Evolutionary conservation across 2,888 invertebrate species (phyloP), one percentile per base, ranked within the genome.

Genomic region (Oscheius myriophilus): DNA sequence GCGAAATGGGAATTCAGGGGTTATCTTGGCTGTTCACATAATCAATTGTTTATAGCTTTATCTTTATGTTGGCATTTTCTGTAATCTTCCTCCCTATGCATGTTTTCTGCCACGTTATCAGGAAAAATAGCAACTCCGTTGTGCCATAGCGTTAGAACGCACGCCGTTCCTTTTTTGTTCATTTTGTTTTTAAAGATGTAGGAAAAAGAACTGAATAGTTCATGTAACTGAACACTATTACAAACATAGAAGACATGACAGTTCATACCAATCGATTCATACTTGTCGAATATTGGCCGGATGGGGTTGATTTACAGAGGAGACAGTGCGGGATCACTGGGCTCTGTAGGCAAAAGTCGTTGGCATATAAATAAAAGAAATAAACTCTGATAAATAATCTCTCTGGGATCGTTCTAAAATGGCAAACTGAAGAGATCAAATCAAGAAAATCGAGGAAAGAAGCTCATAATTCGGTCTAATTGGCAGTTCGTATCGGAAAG

Each of bases 381-480:
- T 61, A 61, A 26, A 61, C 21, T 61, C 61, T 61, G 61, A 61
- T 61, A 61, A 61, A 57, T 49, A 18, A 61, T 61, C 61, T 61
- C 49, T 49, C 45, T 49, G 25, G n/a, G 18, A 14, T n/a, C 14
- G 26, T 26, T 46, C 49, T 46, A 46, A 49, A 46, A 49, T 49
- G 14, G 61, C 23, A 43, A 42, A 23, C 16, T 16, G 12, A 12
- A 46, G n/a, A 39, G 61, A 49, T 26, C 25, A 33, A 25, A 21
- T 61, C 21, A 46, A 33, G 1, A 11, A 11, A 21, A 21, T 49
- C 23, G 21, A 18, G 18, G 23, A 25, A 49, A 25, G 33, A 61
- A 61, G 61, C 61, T 61, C 61, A 61, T 61, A 61, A 11, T 26
- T n/a, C 49, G 33, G 33, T 14, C 9, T 18, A 49, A 61, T 26